phyloP scores from a whole-genome alignment of 1,140 invertebrate species.

The Gyrodactylus salaris region DNA sequence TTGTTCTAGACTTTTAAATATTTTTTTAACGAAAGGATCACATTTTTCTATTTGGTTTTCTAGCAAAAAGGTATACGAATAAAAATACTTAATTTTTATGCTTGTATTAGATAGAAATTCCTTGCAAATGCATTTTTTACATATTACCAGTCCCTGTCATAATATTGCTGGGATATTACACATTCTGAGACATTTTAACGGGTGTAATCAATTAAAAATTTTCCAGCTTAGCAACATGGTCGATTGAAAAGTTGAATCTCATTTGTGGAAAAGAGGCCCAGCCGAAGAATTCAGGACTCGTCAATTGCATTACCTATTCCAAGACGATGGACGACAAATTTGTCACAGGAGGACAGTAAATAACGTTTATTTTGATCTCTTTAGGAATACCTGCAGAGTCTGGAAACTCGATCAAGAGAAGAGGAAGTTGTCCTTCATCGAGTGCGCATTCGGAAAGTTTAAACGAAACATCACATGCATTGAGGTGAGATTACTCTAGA shows the following conservation, averaged over 20 bases:
- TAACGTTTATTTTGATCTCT: background rate
- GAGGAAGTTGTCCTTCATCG: conserved; percentile 26
- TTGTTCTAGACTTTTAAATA: too few species aligned
- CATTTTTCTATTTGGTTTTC: too few species aligned
- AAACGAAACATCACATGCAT: conserved; percentile 20
- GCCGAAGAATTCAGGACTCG: conserved; percentile 18
- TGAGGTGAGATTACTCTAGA: conserved; percentile 12
- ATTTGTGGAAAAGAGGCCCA: conserved; percentile 22
- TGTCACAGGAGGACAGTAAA: conserved; percentile 21
- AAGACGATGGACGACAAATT: conserved; percentile 17
- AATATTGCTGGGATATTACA: too few species aligned
- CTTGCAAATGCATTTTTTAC: too few species aligned
- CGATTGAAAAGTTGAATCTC: conserved; percentile 15
- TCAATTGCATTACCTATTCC: conserved; percentile 15
- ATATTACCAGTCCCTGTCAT: too few species aligned
- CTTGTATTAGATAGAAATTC: too few species aligned
- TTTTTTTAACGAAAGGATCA: too few species aligned
- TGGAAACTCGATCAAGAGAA: conserved; percentile 5
- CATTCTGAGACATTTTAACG: too few species aligned
- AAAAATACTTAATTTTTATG: too few species aligned
- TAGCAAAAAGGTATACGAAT: too few species aligned
- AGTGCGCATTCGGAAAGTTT: conserved; percentile 26
- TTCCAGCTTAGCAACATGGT: conserved; percentile 20
- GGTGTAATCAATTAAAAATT: too few species aligned
- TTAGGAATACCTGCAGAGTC: conserved; percentile 5